Conservation (phyloP, 2,113 vertebrate genomes). For the Bungarus multicinctus region DNA sequence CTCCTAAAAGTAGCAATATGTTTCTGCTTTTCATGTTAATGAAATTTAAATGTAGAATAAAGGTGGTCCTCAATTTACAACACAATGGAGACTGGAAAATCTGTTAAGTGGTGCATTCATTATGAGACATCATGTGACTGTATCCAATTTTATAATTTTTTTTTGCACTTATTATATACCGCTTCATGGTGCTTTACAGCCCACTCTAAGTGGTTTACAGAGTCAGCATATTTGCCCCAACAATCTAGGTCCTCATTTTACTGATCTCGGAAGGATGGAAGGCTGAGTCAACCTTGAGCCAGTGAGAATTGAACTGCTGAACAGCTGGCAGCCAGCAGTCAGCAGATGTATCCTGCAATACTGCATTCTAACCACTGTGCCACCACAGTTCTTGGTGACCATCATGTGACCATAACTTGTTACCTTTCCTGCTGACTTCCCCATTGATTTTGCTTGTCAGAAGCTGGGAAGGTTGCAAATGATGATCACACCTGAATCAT, state of each 20-base stretch:
- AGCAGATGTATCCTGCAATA: no score
- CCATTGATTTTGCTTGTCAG: neutral
- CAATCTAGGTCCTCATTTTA: no score
- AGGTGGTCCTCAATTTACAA: neutral
- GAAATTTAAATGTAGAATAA: neutral
- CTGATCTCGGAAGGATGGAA: no score
- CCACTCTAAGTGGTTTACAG: no score
- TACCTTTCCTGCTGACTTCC: neutral
- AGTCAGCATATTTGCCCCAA: no score
- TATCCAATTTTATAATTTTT: neutral
- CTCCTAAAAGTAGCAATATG: neutral
- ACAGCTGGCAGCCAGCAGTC: no score
- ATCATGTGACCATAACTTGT: neutral
- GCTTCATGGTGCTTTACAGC: no score
- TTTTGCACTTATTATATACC: neutral
- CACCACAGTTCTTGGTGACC: no score
- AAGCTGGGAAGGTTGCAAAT: neutral
- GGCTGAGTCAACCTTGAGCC: no score
- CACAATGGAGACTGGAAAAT: neutral
- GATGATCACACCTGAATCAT: neutral
- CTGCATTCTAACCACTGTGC: no score
- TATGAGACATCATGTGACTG: neutral
- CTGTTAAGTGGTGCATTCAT: neutral
- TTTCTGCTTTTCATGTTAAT: neutral
- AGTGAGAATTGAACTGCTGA: no score